Percentiles rank a stretch among this genome's conserved stretches.
phyloP scores from a whole-genome alignment of 2,888 invertebrate genomes.

The Belgica antarctica region DNA sequence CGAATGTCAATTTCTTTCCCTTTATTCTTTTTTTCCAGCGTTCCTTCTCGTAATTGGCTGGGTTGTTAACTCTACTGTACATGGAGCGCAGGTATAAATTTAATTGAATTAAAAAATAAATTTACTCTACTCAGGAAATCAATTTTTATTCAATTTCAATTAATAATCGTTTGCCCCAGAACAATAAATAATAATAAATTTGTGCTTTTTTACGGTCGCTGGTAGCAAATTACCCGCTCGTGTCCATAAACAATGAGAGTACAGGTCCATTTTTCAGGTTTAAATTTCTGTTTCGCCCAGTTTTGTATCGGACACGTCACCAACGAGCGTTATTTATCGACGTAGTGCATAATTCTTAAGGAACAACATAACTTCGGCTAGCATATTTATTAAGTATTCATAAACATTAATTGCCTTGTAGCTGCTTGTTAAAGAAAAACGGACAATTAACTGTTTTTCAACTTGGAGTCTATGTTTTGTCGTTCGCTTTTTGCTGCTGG shows the following conservation, averaged over 20 bases:
- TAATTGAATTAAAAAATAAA: no score
- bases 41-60: no score
- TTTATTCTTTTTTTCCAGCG: no score
- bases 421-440: not conserved
- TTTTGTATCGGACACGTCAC: no score
- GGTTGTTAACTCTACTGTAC: no score
- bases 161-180: constrained; percentile 30
- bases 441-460: constrained; percentile 31
- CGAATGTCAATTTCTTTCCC: no score
- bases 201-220: not conserved
- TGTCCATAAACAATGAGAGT: not conserved
- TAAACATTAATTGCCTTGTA: constrained; percentile 22
- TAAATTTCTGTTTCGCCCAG: not conserved
- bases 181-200: constrained; percentile 37
- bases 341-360: constrained; percentile 10
- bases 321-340: not conserved
- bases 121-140: constrained; percentile 13
- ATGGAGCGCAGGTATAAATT: no score
- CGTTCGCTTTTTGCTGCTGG: not conserved
- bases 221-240: not conserved
- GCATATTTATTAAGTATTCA: constrained; percentile 37
- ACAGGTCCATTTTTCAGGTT: constrained; percentile 14
- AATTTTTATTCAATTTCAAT: constrained; percentile 39
- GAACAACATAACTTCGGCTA: constrained; percentile 16
- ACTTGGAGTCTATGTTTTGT: constrained; percentile 23